Evolutionary conservation across 2,113 vertebrate genomes (phyloP), one percentile per base, ranked within the genome.

Genomic region (Zingel zingel): DNA sequence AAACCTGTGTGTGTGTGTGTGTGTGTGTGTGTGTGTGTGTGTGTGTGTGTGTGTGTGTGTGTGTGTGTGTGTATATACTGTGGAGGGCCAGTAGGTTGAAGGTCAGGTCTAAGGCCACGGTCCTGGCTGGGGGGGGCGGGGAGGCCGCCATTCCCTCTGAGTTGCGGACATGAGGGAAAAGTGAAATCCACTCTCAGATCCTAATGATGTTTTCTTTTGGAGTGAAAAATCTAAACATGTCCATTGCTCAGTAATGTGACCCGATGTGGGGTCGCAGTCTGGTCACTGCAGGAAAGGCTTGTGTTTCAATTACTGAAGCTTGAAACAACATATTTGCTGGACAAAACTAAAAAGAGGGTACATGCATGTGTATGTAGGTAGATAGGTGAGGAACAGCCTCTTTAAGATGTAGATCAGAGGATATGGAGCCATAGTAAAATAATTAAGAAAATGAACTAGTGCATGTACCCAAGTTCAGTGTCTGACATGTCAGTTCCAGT

Each of bases 161-260:
- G 82, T 67, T 89, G 87, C 45, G 76, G 93, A 93, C 93, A 88
- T 85, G 82, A 89, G 91, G 87, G 93, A 92, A 92, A 93, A 93
- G 92, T 89, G 90, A 90, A 91, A 93, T 88, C 88, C 84, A 84
- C 81, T 90, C 92, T 88, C 82, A 85, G 81, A 90, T 94, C 89
- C 92, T 94, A 92, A 92, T 90, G 91, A 93, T 93, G 92, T 95
- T 94, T 94, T 92, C 90, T 91, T 93, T 93, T 53, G 86, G 91
- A 91, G 79, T 83, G 86, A 93, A 94, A 91, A 92, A 94, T 93
- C 91, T 91, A 93, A 95, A 94, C 93, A 93, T 87, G 88, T 90
- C 94, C 91, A 83, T 87, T 82, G 89, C 91, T 91, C 86, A 85
- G 93, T 94, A 95, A 95, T 62, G 87, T 86, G 93, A 95, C 92